These are phyloP conservation scores for Cataglyphis altisquamis DNA, from an alignment of 2,888 invertebrate species.

Conservation along the genomic window DNA sequence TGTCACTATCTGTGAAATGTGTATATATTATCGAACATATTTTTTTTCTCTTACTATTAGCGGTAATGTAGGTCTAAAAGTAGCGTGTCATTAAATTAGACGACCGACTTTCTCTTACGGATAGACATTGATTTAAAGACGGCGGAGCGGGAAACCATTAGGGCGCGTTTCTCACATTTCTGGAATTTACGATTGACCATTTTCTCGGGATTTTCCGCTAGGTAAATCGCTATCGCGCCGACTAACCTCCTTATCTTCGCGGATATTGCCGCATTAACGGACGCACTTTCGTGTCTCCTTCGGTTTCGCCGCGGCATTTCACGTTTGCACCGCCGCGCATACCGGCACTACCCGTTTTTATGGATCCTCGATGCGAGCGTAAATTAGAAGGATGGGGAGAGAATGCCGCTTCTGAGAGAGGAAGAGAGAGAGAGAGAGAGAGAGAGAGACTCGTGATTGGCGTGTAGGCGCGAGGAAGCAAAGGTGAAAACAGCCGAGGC, in stretches of 20 bases:
- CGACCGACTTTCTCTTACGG: slow-evolving; percentile 22
- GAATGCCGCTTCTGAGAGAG: background rate
- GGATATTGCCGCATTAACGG: slow-evolving; percentile 54
- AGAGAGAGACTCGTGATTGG: slow-evolving; percentile 7
- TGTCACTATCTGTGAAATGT: background rate
- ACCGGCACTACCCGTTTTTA: slow-evolving; percentile 62
- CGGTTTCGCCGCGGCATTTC: slow-evolving; percentile 22
- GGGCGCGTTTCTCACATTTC: background rate
- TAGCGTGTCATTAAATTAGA: slow-evolving; percentile 2
- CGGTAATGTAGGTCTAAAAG: background rate
- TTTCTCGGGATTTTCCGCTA: slow-evolving; percentile 12
- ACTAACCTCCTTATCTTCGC: slow-evolving; percentile 33
- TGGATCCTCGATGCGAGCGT: slow-evolving; percentile 67
- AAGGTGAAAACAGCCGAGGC: slow-evolving; percentile 76
- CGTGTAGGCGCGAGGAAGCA: slow-evolving; percentile 65
- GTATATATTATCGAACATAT: background rate
- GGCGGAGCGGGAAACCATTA: background rate
- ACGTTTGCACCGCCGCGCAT: slow-evolving; percentile 29
- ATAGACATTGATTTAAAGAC: background rate
- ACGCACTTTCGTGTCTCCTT: slow-evolving; percentile 26
- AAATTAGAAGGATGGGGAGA: slow-evolving; percentile 66
- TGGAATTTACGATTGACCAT: slow-evolving; percentile 16
- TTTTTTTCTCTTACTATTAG: slow-evolving; percentile 5
- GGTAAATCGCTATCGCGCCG: background rate
- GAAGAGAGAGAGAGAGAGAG: background rate